Base-by-base conservation (phyloP, 2,888 invertebrate species). In the Pachymerium ferrugineum region DNA sequence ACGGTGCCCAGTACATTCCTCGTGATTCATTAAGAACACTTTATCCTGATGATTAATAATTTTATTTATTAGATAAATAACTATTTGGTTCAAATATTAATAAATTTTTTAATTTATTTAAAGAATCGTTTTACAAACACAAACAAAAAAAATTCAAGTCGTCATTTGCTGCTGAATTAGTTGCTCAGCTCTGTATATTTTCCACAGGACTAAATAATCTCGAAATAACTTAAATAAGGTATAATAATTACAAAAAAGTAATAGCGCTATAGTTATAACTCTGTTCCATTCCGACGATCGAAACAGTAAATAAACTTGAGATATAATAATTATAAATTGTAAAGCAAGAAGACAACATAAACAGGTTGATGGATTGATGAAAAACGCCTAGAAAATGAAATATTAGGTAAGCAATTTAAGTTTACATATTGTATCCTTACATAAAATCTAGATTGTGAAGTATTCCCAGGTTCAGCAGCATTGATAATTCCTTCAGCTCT, bases 221-320 rank as follows among this genome's bases (percentile, higher is more conserved):
- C 97, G 87, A 31, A 90, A 86, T 78, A 96, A 86, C 83, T 94
- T 94, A 82, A 94, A 97, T 67, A 97, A 86, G 0, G 94, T 91
- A 80, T 92, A 91, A 83, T 96, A 95, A 83, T 96, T 97, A 76
- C 92, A 92, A 80, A 95, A 90, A 35, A 96, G 87, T 69, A 97
- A 85, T 75, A 95, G 86, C 4, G 93, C 89, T 79, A 95, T 86
- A 1, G 96, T 92, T 69, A 97, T 82, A 75, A 95, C 89, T 81
- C 94, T 91, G 84, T 96, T 93, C 97, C 97, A 98, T 78, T 94
- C 91, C 42, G 89, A 87, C 16, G 91, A 89, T 77, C 91, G 88
- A 78, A 92, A 86, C 12, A 97, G 84, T 33, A 94, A 85, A 73
- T 90, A 87, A 75, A 97, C 85, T 83, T 96, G 93, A 69, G 90